Base-by-base conservation (phyloP, 1,140 invertebrate species). In the Battus philenor region DNA sequence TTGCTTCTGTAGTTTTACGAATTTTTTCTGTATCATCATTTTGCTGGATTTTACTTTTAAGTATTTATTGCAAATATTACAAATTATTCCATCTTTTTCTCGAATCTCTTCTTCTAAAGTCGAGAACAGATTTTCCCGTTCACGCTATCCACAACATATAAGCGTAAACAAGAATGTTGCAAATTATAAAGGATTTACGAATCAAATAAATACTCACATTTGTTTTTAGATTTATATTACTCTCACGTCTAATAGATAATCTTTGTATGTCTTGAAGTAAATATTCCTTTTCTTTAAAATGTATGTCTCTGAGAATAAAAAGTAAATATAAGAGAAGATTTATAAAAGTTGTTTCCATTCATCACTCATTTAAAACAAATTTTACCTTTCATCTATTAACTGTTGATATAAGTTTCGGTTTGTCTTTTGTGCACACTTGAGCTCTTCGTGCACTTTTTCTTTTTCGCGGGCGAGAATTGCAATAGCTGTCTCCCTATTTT, bases 251-350 rank as follows among this genome's bases (percentile, higher is more conserved):
- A 22, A 50, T 54, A 11, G 54, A 39, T 9, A 57, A 27, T 18
- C 47, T 56, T 41, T 59, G 54, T 16, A 53, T 50, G 26, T 54
- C 55, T 22, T 52, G 44, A 6, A 59, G 20, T 10, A 66, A 39
- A 50, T 49, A 59, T 22, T 66, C 54, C 24, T 66, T 66, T 52
- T 66, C 54, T 44, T 56, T 66, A 30, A 48, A 50, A 54, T 59
- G 48, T 4, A 62, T 59, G 16, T 54, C 50, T 34, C 62, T 66
- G 17, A 27, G 17, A 20, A 17, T 6, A 51, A 44, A 11, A 10
- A 44, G 12, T 27, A 27, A 26, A 9, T 27, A 9, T 24, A 24
- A 24, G 10, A n/a, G n/a, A 13, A 30, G 1, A 30, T 30, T 10
- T 27, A 27, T 6, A 10, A 11, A 10, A 10, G 1, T 11, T 30